phyloP scores from a whole-genome alignment of 1,140 invertebrate species.

The Formica exsecta region DNA sequence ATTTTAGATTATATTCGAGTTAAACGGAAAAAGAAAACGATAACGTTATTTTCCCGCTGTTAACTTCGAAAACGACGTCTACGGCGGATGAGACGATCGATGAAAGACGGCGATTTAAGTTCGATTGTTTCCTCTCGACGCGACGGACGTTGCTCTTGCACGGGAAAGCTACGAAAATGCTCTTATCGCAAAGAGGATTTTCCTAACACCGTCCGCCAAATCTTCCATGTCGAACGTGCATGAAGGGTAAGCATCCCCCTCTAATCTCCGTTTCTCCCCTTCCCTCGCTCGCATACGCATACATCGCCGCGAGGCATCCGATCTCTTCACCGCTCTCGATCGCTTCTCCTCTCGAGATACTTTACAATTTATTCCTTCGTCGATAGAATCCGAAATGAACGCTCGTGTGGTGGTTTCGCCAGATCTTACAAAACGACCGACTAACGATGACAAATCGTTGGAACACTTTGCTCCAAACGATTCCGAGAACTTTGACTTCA shows the following conservation, averaged over 20 bases:
- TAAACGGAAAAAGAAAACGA: background rate
- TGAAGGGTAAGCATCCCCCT: conserved; percentile 54
- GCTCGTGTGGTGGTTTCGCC: conserved; percentile 4
- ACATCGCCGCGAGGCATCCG: conserved; percentile 5
- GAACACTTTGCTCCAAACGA: background rate
- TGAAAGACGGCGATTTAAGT: conserved; percentile 48
- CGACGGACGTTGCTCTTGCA: conserved; percentile 36
- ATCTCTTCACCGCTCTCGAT: conserved; percentile 16
- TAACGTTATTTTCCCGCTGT: background rate
- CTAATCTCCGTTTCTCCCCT: conserved; percentile 32
- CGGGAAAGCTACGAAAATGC: conserved; percentile 57
- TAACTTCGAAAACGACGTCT: background rate
- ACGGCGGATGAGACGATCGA: conserved; percentile 3
- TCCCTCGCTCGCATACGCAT: background rate
- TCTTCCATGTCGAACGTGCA: conserved; percentile 54
- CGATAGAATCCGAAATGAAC: conserved; percentile 50
- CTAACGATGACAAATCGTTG: conserved; percentile 35
- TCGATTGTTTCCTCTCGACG: conserved; percentile 58
- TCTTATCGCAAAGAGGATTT: conserved; percentile 65
- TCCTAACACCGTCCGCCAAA: conserved; percentile 59
- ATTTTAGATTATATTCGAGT: background rate
- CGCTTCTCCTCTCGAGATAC: conserved; percentile 8
- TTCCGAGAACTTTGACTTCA: background rate
- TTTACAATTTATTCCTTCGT: conserved; percentile 50
- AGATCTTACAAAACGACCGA: conserved; percentile 16